Base-by-base conservation (phyloP, 2,888 invertebrate species). In the Morpho achilles region DNA sequence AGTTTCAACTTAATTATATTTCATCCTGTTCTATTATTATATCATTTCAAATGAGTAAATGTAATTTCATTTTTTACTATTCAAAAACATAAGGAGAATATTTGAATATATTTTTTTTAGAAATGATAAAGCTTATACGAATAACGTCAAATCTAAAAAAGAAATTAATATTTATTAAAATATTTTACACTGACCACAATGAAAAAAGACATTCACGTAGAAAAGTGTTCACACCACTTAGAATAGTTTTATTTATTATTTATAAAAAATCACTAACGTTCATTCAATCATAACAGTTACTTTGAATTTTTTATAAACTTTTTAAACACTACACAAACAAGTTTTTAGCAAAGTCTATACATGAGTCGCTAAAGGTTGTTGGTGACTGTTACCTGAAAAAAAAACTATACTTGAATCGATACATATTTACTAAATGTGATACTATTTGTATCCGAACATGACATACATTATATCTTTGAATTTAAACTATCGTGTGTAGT, bases 351-450 rank as follows among this genome's bases (percentile, higher is more conserved):
- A 63, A 59, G 61, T 45, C 91, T 92, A 93, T 73, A 93, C 93
- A 68, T 93, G 93, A 44, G 93, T 93, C 47, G 93, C 93, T 71
- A 93, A 74, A 3, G 93, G 86, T 52, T 84, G 81, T 67, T 87
- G 88, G 41, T 80, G 80, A 40, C 84, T 81, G 62, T 86, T 89
- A 81, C 91, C 91, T 91, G 85, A 50, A 79, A 83, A 69, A n/a
- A 50, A 68, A 47, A 23, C 44, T 32, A 52, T 43, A 49, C 32
- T 5, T 32, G 5, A 32, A 32, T 32, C 5, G 32, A 32, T 2
- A 32, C 32, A 32, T 32, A 32, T 32, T 32, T 32, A 2, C 5
- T 32, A 32, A 32, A 32, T 32, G 32, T 5, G 32, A 32, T 5
- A 32, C 32, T 16, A 16, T 16, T 16, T 16, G 16, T 16, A 16